These are phyloP conservation scores for Chloroceryle inda DNA, from an alignment of 2,797 vertebrate genomes.

Conservation along the genomic window DNA sequence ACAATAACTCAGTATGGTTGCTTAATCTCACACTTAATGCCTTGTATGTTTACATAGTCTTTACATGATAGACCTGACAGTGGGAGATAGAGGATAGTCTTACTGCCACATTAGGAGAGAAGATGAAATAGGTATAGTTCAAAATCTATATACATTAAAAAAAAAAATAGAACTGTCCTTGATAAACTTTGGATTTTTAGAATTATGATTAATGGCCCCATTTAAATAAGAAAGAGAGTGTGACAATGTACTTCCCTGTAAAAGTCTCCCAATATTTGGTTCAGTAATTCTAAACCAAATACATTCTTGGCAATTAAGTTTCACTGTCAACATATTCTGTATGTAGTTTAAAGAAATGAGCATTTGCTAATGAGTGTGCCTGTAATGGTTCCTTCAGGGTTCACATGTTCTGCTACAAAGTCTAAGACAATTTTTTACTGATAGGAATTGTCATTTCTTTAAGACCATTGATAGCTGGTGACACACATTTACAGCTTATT, in stretches of 20 bases:
- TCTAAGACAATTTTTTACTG: neutral
- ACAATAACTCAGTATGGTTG: neutral
- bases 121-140: neutral
- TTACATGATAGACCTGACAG: neutral
- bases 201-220: neutral
- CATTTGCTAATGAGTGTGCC: conserved; percentile 23
- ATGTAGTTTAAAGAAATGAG: conserved; percentile 43
- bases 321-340: conserved; percentile 27
- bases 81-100: neutral
- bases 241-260: neutral
- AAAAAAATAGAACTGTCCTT: neutral
- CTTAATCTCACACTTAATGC: neutral
- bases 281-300: conserved; percentile 47
- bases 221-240: conserved; percentile 14
- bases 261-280: neutral
- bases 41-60: neutral
- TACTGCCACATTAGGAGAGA: neutral
- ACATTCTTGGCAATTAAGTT: conserved; percentile 43
- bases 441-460: neutral
- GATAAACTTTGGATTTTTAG: neutral
- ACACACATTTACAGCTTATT: neutral
- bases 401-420: neutral
- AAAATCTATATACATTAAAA: neutral
- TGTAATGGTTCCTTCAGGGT: neutral
- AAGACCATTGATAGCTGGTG: neutral